These are phyloP conservation scores for Heliconius sara DNA, from an alignment of 2,888 invertebrate species.

Conservation along the genomic window DNA sequence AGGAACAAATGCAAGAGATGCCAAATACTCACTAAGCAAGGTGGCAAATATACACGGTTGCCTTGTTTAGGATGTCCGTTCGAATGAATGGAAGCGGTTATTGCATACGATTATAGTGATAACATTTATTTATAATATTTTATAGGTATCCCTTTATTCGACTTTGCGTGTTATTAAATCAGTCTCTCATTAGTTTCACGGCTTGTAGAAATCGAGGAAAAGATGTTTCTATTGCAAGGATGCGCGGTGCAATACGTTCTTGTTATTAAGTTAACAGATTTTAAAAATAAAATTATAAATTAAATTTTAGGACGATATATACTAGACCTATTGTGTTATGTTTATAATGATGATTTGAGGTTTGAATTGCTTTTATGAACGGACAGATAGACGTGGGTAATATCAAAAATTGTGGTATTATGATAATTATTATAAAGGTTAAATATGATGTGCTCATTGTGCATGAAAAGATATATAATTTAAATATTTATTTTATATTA, in stretches of 20 bases:
- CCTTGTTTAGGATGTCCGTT: slow-evolving; percentile 37
- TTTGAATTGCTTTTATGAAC: not conserved
- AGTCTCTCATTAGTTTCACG: slow-evolving; percentile 56
- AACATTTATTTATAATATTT: slow-evolving; percentile 41
- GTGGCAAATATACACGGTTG: not conserved
- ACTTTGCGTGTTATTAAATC: slow-evolving; percentile 44
- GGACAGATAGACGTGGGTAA: not conserved
- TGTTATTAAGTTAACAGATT: not conserved
- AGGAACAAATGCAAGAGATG: slow-evolving; percentile 15
- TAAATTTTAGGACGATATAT: not conserved
- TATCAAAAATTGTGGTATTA: not conserved
- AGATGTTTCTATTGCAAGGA: slow-evolving; percentile 51
- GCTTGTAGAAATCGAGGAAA: slow-evolving; percentile 73
- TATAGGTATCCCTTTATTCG: slow-evolving; percentile 36
- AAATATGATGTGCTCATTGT: not conserved
- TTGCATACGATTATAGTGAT: slow-evolving; percentile 19
- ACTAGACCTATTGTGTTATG: not conserved
- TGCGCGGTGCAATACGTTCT: slow-evolving; percentile 33
- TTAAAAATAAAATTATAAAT: not conserved
- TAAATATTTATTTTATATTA: not conserved
- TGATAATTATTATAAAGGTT: not conserved
- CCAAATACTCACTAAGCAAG: slow-evolving; percentile 11
- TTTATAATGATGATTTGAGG: not conserved
- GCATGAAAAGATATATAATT: not conserved
- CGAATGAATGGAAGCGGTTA: slow-evolving; percentile 27